Base-by-base conservation (phyloP, 2,888 invertebrate species). In the Periphyllus acericola region DNA sequence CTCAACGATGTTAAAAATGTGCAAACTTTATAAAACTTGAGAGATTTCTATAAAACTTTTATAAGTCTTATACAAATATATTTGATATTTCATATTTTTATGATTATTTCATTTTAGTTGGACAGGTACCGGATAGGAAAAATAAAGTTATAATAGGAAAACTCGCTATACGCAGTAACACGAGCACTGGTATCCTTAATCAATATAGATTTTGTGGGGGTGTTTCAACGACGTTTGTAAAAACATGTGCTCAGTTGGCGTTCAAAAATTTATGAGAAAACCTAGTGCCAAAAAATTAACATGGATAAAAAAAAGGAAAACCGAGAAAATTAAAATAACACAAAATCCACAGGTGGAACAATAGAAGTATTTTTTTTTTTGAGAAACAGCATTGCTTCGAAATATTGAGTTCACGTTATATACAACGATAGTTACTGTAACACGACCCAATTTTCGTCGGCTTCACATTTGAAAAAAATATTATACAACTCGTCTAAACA, bases 201-300 rank as follows among this genome's bases (percentile, higher is more conserved):
- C 52, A 21, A 72, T 36, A 8, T 21, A 72, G 21, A 6, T 5
- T 36, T 36, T 5, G 21, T 36, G 1, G 5, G 5, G 21, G 34
- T 36, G 36, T 21, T 34, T 72, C 6, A 19, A 11, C 1, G 2
- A 21, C 14, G 14, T 34, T 5, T 36, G 6, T 2, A 52, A 21
- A 71, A 46, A 52, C 71, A 71, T 71, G 25, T 71, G 82, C 32
- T 52, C 11, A 21, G 36, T 11, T 40, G 46, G 19, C 17, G 46
- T 72, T 52, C 17, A n/a, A 52, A 19, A 71, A 82, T 82, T 52
- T 82, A 82, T 71, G 82, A 71, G 71, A 71, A 82, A 71, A 82
- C 32, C 71, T 71, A 52, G 71, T 32, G 82, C 71, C 71, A 82
- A 82, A 82, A 82, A 81, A 52, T 82, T 82, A 82, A 52, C 82